phyloP scores from a whole-genome alignment of 1,140 invertebrate species.

The Helicorthomorpha holstii region DNA sequence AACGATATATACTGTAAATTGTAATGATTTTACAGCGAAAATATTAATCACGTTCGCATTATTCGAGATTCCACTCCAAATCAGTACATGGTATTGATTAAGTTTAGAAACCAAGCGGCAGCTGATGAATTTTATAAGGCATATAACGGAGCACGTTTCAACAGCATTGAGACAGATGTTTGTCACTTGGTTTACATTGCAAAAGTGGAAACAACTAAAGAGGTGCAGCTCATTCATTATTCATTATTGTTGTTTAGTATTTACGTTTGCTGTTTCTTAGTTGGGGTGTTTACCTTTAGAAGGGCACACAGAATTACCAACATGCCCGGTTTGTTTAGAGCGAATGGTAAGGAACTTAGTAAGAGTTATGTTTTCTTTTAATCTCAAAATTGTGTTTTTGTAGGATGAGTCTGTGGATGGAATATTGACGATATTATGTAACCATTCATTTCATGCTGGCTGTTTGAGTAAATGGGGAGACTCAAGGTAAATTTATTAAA shows the following conservation, averaged over 20 bases:
- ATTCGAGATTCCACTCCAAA: constrained; percentile 68
- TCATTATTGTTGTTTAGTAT: background rate
- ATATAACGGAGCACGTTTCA: constrained; percentile 83
- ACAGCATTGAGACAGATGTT: constrained; percentile 75
- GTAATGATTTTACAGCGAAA: constrained; percentile 33
- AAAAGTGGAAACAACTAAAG: constrained; percentile 57
- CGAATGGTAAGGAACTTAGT: constrained; percentile 35
- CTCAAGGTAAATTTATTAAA: constrained; percentile 41
- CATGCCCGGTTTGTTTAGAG: constrained; percentile 91
- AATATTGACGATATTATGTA: constrained; percentile 92
- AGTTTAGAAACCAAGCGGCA: constrained; percentile 53
- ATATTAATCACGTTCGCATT: constrained; percentile 81
- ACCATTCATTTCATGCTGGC: constrained; percentile 91
- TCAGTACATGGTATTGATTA: constrained; percentile 92
- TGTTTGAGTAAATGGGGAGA: constrained; percentile 96
- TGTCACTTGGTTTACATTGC: constrained; percentile 94
- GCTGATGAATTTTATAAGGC: constrained; percentile 83
- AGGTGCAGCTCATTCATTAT: constrained; percentile 23
- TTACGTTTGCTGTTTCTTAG: constrained; percentile 15
- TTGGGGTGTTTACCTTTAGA: constrained; percentile 24
- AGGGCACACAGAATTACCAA: constrained; percentile 89
- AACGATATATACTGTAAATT: background rate
- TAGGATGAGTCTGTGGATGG: constrained; percentile 96
- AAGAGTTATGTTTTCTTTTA: background rate
- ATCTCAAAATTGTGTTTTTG: background rate